Conservation (phyloP, 2,888 invertebrate species). For the Lobophora halterata region DNA sequence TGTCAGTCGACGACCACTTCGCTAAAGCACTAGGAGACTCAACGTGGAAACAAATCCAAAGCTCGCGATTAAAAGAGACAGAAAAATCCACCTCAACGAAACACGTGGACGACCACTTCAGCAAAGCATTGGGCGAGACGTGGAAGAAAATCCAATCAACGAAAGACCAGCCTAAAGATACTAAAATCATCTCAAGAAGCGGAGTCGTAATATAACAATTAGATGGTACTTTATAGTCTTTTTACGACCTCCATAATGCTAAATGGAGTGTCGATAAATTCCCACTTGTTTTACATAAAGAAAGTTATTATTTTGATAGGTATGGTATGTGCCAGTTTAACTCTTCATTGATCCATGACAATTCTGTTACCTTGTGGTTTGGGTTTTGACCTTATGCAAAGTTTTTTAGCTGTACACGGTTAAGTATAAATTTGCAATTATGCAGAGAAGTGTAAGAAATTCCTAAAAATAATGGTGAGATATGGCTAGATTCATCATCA, state of each 20-base stretch:
- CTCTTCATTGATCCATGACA: constrained; percentile 60
- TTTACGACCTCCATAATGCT: constrained; percentile 65
- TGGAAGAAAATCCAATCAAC: constrained; percentile 88
- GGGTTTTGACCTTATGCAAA: too few relatives aligned
- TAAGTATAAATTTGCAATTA: too few relatives aligned
- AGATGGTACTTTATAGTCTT: constrained; percentile 55
- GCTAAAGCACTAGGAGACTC: constrained; percentile 93
- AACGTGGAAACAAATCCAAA: constrained; percentile 89
- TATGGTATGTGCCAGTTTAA: constrained; percentile 39
- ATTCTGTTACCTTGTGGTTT: constrained; percentile 69
- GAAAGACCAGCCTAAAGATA: constrained; percentile 68
- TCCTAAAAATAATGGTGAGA: too few relatives aligned
- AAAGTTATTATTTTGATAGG: constrained; percentile 51
- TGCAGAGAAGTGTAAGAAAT: too few relatives aligned
- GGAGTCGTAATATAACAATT: constrained; percentile 73
- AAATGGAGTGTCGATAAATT: constrained; percentile 67
- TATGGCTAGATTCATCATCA: too few relatives aligned
- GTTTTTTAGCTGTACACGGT: too few relatives aligned
- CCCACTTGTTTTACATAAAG: constrained; percentile 64
- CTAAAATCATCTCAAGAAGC: constrained; percentile 74
- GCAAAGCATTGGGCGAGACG: constrained; percentile 92
- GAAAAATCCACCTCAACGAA: constrained; percentile 56
- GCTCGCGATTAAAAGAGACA: constrained; percentile 77
- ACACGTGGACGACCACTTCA: constrained; percentile 93
- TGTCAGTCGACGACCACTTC: constrained; percentile 94